Conservation (phyloP, 2,888 invertebrate genomes). For the Apotomis capreana region DNA sequence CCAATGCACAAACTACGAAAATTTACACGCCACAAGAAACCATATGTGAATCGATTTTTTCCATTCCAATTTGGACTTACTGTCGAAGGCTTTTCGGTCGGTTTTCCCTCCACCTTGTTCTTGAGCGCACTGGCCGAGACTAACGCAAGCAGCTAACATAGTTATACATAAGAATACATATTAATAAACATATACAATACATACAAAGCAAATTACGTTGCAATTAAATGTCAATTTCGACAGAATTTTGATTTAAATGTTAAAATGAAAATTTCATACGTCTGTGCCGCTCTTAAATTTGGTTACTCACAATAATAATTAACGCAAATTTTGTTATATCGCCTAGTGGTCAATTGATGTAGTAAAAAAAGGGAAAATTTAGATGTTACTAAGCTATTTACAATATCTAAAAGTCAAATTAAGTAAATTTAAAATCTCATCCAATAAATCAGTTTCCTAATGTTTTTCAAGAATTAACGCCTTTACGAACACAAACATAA, state of each 20-base stretch:
- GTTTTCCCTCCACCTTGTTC: slow-evolving; percentile 58
- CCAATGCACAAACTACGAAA: slow-evolving; percentile 36
- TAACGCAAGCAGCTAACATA: slow-evolving; percentile 75
- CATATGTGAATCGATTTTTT: slow-evolving; percentile 13
- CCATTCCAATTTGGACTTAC: slow-evolving; percentile 63
- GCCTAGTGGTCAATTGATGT: not conserved
- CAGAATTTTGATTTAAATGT: slow-evolving; percentile 5
- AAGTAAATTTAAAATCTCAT: not conserved
- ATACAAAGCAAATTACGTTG: slow-evolving; percentile 33
- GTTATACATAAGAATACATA: slow-evolving; percentile 52
- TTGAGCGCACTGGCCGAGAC: slow-evolving; percentile 66
- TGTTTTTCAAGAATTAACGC: not conserved
- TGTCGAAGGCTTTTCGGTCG: slow-evolving; percentile 57
- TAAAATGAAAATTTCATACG: slow-evolving; percentile 3
- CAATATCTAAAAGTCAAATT: not conserved
- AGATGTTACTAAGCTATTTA: slow-evolving; percentile 27
- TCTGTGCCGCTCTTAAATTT: slow-evolving; percentile 35
- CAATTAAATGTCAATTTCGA: slow-evolving; percentile 4
- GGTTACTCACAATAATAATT: slow-evolving; percentile 33
- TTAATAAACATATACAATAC: slow-evolving; percentile 39
- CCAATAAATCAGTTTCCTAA: not conserved
- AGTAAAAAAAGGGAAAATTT: not conserved
- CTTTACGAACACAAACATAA: slow-evolving; percentile 24
- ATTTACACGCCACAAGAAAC: slow-evolving; percentile 35
- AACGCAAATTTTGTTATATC: slow-evolving; percentile 3